Percentiles rank a stretch among this genome's conserved stretches.
phyloP scores from a whole-genome alignment of 2,113 vertebrate genomes.

The Sinosuthora webbiana region DNA sequence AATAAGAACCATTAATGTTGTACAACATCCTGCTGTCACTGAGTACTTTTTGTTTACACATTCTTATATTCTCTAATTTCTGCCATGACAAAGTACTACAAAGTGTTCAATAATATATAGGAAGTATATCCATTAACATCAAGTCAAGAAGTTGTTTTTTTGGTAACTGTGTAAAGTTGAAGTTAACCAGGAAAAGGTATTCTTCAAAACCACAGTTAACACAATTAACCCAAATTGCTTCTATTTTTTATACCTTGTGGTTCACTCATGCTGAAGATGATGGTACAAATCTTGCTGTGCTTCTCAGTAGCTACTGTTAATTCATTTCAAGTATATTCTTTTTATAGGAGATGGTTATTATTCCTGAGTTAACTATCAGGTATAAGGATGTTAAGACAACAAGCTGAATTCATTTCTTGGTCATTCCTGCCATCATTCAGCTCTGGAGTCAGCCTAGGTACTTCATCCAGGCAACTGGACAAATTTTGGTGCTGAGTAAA shows the following conservation, averaged over 20 bases:
- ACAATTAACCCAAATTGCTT: background rate
- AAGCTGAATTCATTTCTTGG: background rate
- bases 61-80: background rate
- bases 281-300: background rate
- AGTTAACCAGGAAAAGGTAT: background rate
- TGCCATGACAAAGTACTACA: background rate
- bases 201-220: background rate
- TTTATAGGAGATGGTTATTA: background rate
- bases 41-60: background rate
- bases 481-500: background rate
- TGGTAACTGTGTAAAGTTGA: background rate
- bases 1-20: background rate
- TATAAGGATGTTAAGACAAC: background rate
- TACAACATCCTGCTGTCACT: background rate
- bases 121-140: background rate
- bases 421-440: background rate
- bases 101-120: background rate
- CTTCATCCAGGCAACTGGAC: background rate
- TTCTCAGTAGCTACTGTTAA: background rate
- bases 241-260: background rate
- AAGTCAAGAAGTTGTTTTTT: background rate
- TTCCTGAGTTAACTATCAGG: background rate
- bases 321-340: background rate
- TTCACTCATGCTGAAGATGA: background rate
- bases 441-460: background rate